These are phyloP conservation scores for Dryomyza anilis DNA, from an alignment of 2,888 invertebrate genomes.

Conservation along the genomic window DNA sequence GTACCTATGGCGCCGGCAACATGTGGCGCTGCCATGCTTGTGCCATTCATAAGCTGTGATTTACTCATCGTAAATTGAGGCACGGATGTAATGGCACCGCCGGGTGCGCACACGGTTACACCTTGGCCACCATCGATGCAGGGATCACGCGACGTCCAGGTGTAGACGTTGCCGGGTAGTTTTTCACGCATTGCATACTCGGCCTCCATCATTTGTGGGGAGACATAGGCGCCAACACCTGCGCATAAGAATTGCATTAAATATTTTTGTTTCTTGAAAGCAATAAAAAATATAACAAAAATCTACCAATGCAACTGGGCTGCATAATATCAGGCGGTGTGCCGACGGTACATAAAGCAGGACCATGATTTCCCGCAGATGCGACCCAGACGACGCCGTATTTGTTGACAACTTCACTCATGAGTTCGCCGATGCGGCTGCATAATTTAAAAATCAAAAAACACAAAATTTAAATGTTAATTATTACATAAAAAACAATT, in stretches of 20 bases:
- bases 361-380: constrained; percentile 88
- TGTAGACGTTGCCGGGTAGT: constrained; percentile 84
- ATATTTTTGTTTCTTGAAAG: not conserved
- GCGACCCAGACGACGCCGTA: constrained; percentile 92
- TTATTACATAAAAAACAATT: not conserved
- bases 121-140: constrained; percentile 88
- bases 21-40: constrained; percentile 98
- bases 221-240: constrained; percentile 96
- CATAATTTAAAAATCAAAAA: not conserved
- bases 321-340: constrained; percentile 85
- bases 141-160: constrained; percentile 89
- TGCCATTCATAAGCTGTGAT: constrained; percentile 94
- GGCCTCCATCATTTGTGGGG: constrained; percentile 96
- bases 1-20: constrained; percentile 83
- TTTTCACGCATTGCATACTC: constrained; percentile 90
- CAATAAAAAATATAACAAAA: not conserved
- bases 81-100: constrained; percentile 92
- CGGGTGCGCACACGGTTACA: constrained; percentile 89
- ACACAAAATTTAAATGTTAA: not conserved
- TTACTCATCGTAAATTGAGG: constrained; percentile 87
- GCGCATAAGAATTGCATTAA: constrained; percentile 14
- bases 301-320: constrained; percentile 78
- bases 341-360: constrained; percentile 83
- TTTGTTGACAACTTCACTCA: constrained; percentile 87
- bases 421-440: constrained; percentile 84